phyloP scores from a whole-genome alignment of 2,888 invertebrate genomes.

The Coleophora flavipennella region DNA sequence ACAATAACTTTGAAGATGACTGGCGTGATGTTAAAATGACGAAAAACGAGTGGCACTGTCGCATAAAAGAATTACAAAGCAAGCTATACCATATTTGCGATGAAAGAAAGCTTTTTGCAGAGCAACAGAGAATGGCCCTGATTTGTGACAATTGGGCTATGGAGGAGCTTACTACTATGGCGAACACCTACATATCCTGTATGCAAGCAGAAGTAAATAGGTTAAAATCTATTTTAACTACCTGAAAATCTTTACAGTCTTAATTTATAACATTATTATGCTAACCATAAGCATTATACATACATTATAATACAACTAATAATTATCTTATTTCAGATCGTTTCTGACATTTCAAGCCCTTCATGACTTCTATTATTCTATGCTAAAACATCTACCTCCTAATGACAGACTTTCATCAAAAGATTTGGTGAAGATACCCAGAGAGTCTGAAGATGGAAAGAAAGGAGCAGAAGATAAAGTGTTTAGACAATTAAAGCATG shows the following conservation, averaged over 20 bases:
- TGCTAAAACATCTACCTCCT: constrained; percentile 49
- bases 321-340: constrained; percentile 39
- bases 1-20: constrained; percentile 74
- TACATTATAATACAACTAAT: too few relatives aligned
- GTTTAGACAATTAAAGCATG: constrained; percentile 40
- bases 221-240: constrained; percentile 33
- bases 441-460: constrained; percentile 46
- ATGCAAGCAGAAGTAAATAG: constrained; percentile 77
- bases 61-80: constrained; percentile 62
- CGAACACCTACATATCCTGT: constrained; percentile 68
- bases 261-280: too few relatives aligned
- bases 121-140: constrained; percentile 63
- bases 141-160: constrained; percentile 73
- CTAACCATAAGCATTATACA: too few relatives aligned
- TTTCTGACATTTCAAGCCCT: constrained; percentile 56
- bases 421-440: constrained; percentile 48
- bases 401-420: constrained; percentile 45
- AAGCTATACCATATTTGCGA: constrained; percentile 73
- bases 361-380: constrained; percentile 56
- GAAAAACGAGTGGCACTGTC: constrained; percentile 76
- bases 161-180: constrained; percentile 65
- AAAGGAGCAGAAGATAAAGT: constrained; percentile 53
- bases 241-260: too few relatives aligned
- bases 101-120: constrained; percentile 63
- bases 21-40: constrained; percentile 69